Evolutionary conservation across 1,140 invertebrate species (phyloP), one percentile per base, ranked within the genome.

Genomic region (Heliconius congener): DNA sequence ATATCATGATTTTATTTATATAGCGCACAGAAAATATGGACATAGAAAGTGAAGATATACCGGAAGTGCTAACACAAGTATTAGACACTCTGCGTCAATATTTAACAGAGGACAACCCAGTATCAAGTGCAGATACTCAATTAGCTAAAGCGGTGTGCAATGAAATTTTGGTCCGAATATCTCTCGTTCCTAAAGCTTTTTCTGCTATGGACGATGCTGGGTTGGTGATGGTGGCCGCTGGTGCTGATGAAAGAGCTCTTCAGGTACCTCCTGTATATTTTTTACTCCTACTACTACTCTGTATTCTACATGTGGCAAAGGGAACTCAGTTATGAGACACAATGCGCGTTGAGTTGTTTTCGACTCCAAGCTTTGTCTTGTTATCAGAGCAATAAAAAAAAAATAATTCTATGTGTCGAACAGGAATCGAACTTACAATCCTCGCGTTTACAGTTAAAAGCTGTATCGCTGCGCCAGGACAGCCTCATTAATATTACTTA

Each of bases 1-100:
- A 19, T 19, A 52, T 52, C 2, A 52, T 52, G 5, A 2, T 19
- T 52, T 19, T 52, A 19, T 19, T 13, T 19, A 19, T 52, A 18
- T 52, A 94, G 93, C 91, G 93, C 11, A 86, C 86, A n/a, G 93
- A 94, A 81, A 89, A 89, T 9, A 82, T 93, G 6, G 88, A 94
- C 46, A 89, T 92, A 3, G 91, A 90, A 66, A 92, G 89, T 74
- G 92, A 93, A 79, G 90, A 92, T 2, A 80, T 88, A 6, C 90
- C 91, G 13, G 93, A 94, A 84, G 87, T 85, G 0, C 71, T 94
- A 8, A 87, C 90, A 0, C 87, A 87, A 82, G 91, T 85, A 1
- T 34, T 94, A n/a, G 93, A 94, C 9, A 81, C 85, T 0, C 78
- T 94, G 0, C 90, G 90, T n/a, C 91, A 93, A 73, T 93, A 93